Base-by-base conservation (phyloP, 2,888 invertebrate species). In the Salticus scenicus region DNA sequence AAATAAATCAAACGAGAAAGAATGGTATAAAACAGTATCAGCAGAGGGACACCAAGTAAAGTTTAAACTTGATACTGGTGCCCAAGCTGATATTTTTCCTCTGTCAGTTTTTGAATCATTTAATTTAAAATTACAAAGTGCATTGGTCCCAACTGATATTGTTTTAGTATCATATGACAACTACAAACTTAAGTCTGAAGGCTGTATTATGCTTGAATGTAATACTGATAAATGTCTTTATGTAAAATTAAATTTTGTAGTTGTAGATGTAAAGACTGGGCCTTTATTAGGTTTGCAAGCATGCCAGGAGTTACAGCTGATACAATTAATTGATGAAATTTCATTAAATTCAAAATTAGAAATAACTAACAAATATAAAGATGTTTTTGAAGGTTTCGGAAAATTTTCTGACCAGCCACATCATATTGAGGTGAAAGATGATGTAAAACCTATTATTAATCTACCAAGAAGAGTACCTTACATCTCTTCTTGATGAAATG, bases 81-180 rank as follows among this genome's bases (percentile, higher is more conserved):
- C 51, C 7, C 10, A 51, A 51, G n/a, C 51, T n/a, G 17, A 51
- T 51, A n/a, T 17, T 5, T 51, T 51, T 5, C 51, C 10, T 7
- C 7, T 10, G n/a, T 51, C 51, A 10, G 20, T 20, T 7, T 51
- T n/a, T 20, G n/a, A 51, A 17, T 10, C 7, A 10, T 10, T 51
- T 8, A 51, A 5, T 20, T 17, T 51, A 5, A 10, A 8, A 51
- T 7, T n/a, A 14, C 7, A 51, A 10, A 51, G 5, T 10, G 17
- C 7, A 17, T 51, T 10, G n/a, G 20, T 24, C n/a, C 7, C 7
- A 20, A 28, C 69, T 67, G 24, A 57, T 69, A 14, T 27, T n/a
- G 27, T 47, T 24, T 78, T 78, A 71, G 28, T 63, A 12, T 24
- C 78, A 24, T 78, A 78, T 63, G 78, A 37, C 8, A 78, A 78